Base-by-base conservation (phyloP, 2,888 invertebrate genomes). In the Hipparchia semele region DNA sequence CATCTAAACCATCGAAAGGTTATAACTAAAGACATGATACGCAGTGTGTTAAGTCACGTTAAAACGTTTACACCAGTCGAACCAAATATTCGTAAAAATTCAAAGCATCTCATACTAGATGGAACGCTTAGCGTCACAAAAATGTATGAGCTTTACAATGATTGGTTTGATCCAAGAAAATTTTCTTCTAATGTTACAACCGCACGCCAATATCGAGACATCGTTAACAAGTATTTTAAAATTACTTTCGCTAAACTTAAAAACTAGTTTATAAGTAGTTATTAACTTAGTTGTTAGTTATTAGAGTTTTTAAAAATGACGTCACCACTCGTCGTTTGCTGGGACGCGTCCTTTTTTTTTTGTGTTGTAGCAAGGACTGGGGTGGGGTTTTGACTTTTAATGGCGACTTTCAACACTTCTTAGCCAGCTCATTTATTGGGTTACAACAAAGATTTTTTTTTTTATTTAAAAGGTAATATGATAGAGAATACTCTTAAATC, bases 181-280 rank as follows among this genome's bases (percentile, higher is more conserved):
- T 49, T 4, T 12, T 12, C 5, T 12, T 53, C 53, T 12, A 53
- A 51, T 8, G 51, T 51, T 51, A 9, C 51, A 51, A 53, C 53
- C 12, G 10, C 4, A 12, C 2, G 81, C 83, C 68, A 53, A 53
- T 53, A 53, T 53, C 53, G 53, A 12, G 12, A 53, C 10, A 12
- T 53, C 1, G 10, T 12, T 12, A 12, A 12, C 4, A 53, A 53
- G 12, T 12, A 53, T 53, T 53, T 53, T 12, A 53, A 53, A 10
- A 53, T 53, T 53, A 53, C 12, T 53, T 53, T 53, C 10, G 53
- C 12, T 53, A 12, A 53, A 53, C 10, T 9, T 51, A 51, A 51
- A 9, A 51, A 51, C 39, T 39, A 39, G 39, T 39, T 39, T 39
- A 39, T 39, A 39, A 39, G 39, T 39, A 39, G 39, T 39, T 39